A percentile compares a stretch with the other conserved stretches of the same genome.
phyloP scores from a whole-genome alignment of 2,797 vertebrate species.

The Esox masquinongy region DNA sequence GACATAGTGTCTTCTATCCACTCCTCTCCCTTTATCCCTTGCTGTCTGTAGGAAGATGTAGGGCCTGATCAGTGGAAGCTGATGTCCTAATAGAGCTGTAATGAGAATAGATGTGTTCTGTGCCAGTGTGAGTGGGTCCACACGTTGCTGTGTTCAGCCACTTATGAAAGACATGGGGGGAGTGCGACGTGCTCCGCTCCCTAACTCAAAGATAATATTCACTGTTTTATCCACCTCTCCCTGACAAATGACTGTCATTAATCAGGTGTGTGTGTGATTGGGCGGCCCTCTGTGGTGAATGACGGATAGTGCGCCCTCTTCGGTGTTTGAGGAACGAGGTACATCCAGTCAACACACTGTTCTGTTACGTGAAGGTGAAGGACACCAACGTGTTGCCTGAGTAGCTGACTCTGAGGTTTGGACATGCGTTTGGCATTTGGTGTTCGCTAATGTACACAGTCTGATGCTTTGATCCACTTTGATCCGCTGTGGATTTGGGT shows the following conservation, averaged over 20 bases:
- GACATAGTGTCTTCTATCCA: background rate
- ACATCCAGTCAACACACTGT: conserved; percentile 12
- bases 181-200: conserved; percentile 58
- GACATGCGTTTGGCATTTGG: conserved; percentile 16
- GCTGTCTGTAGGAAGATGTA: conserved; percentile 65
- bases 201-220: conserved; percentile 76
- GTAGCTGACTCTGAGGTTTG: conserved; percentile 2
- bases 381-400: conserved; percentile 1
- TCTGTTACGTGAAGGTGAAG: conserved; percentile 33
- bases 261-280: conserved; percentile 53
- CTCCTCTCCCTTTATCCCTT: conserved; percentile 9
- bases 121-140: conserved; percentile 53
- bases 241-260: conserved; percentile 76
- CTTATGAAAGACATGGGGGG: conserved; percentile 71
- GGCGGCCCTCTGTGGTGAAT: background rate
- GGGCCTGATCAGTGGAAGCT: conserved; percentile 71
- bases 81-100: conserved; percentile 73
- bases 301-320: conserved; percentile 25
- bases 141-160: conserved; percentile 63
- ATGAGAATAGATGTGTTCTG: conserved; percentile 73
- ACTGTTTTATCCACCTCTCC: conserved; percentile 72
- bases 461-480: background rate
- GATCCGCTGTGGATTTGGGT: background rate
- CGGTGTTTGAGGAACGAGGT: conserved; percentile 42
- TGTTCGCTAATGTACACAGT: background rate